Conservation (phyloP, 2,113 vertebrate species). For the Pleuronectes platessa region DNA sequence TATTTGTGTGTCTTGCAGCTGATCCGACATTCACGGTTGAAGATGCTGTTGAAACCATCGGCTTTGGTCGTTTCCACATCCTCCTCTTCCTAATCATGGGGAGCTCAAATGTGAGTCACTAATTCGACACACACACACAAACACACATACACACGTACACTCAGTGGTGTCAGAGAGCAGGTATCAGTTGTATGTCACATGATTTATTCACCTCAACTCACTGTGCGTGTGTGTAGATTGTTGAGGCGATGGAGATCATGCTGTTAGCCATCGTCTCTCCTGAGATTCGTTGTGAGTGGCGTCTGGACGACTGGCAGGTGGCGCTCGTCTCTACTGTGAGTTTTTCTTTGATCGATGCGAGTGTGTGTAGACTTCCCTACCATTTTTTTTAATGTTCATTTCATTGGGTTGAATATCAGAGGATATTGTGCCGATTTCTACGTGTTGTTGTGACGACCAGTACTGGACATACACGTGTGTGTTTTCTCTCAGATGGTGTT, state of each 20-base stretch:
- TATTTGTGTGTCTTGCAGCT: slow-evolving; percentile 52
- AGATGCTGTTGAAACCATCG: slow-evolving; percentile 92
- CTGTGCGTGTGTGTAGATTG: slow-evolving; percentile 80
- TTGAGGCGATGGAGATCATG: slow-evolving; percentile 99
- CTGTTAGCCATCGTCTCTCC: slow-evolving; percentile 92
- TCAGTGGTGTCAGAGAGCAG: not conserved
- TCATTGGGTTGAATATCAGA: too few relatives aligned
- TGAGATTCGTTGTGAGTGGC: slow-evolving; percentile 93
- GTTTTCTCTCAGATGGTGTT: slow-evolving; percentile 90
- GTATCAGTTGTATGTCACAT: too few relatives aligned
- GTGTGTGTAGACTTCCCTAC: not conserved
- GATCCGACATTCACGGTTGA: slow-evolving; percentile 87
- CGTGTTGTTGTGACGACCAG: too few relatives aligned
- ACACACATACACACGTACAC: not conserved
- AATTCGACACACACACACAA: not conserved
- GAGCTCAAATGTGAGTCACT: slow-evolving; percentile 81
- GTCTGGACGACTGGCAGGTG: slow-evolving; percentile 93
- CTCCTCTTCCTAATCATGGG: slow-evolving; percentile 94
- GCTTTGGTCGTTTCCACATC: slow-evolving; percentile 93
- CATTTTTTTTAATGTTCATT: too few relatives aligned
- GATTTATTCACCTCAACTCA: not conserved
- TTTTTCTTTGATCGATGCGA: not conserved
- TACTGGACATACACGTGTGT: not conserved
- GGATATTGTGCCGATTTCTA: too few relatives aligned
- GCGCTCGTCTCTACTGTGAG: slow-evolving; percentile 95